Base-by-base conservation (phyloP, 2,797 vertebrate species). In the Catharus ustulatus region DNA sequence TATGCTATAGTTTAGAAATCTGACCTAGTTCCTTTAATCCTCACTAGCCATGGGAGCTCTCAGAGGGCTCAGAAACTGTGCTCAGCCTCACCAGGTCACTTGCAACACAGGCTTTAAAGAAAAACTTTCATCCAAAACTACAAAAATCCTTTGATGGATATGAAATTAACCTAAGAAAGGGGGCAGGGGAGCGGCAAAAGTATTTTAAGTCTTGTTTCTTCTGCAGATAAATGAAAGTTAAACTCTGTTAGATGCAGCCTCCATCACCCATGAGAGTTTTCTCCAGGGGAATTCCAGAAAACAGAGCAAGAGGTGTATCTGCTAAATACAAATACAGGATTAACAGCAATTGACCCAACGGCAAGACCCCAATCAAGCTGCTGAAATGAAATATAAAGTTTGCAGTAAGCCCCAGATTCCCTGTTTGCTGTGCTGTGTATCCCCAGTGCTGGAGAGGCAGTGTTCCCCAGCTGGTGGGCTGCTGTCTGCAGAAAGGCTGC, bases 11-110 rank as follows among this genome's bases (percentile, higher is more conserved):
- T 95, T 95, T 84, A 94, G 92, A 96, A 97, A 96, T 93, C n/a
- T 94, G 82, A 96, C 93, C 93, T 81, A 93, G 87, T 93, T 97
- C 82, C 71, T 95, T 95, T 96, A 94, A 96, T 95, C 95, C 23
- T 0, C 0, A 5, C 89, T 92, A 82, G 78, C 92, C 82, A 66
- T 38, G 8, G 89, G 89, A 90, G 64, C 85, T 95, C 93, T 96
- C 94, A 94, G 88, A 96, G 81, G 87, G 68, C 75, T 91, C 87
- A 87, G 80, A 93, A 92, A 93, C 75, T 62, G 63, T 69, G 78
- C 89, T 87, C 71, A 91, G 62, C 77, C 71, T 87, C 61, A 5
- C 77, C 78, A 85, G 90, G 92, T 91, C 77, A 90, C 48, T 82
- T 84, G 79, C 82, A 95, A 90, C 38, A 84, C 48, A 90, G 57